phyloP scores from a whole-genome alignment of 2,113 vertebrate genomes.

The Panthera uncia region DNA sequence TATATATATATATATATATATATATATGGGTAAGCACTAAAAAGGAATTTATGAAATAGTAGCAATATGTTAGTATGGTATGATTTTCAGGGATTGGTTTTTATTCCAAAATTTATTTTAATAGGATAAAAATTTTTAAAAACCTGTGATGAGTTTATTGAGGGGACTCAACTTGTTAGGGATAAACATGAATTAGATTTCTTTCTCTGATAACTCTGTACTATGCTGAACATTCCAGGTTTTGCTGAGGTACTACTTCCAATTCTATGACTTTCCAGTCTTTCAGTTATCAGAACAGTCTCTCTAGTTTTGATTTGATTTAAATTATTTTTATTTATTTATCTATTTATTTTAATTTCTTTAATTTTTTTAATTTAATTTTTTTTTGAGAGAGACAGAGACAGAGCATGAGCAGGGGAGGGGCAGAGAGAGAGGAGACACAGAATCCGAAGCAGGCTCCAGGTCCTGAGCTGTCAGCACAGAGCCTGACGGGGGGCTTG shows the following conservation, averaged over 20 bases:
- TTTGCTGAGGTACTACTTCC: neutral
- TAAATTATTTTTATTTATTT: too few species aligned
- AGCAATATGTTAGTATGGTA: neutral
- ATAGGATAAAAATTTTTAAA: neutral
- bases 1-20: too few species aligned
- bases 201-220: neutral
- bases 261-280: neutral
- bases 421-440: too few species aligned
- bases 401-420: too few species aligned
- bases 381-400: too few species aligned
- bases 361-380: too few species aligned
- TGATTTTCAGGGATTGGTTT: neutral
- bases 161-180: neutral
- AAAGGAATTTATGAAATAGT: neutral
- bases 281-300: neutral
- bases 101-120: conserved; percentile 14
- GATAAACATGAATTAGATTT: neutral
- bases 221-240: neutral
- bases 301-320: neutral
- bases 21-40: neutral
- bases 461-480: too few species aligned
- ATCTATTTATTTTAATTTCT: too few species aligned
- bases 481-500: too few species aligned
- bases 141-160: neutral
- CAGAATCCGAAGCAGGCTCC: too few species aligned